A percentile compares a stretch with the other conserved stretches of the same genome.
Conservation (phyloP, 2,797 vertebrate genomes). For the Epinephelus awoara region DNA sequence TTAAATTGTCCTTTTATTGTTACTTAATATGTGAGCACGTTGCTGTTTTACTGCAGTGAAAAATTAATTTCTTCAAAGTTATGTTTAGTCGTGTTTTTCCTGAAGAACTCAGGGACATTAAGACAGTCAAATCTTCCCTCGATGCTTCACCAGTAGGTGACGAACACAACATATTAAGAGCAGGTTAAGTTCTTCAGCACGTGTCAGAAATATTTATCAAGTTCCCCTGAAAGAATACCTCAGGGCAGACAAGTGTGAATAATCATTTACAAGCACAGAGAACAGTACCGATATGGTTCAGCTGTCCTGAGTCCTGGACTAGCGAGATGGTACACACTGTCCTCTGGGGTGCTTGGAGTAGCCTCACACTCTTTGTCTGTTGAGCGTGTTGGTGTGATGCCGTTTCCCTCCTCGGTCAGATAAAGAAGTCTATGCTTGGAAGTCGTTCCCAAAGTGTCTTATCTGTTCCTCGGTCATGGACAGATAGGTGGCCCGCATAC, state of each 20-base stretch:
- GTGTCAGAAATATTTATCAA: conserved; percentile 20
- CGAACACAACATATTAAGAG: conserved; percentile 25
- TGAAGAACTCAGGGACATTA: conserved; percentile 12
- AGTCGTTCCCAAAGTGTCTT: conserved; percentile 88
- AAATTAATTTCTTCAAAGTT: conserved; percentile 25
- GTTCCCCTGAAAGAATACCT: conserved; percentile 4
- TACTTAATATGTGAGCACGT: conserved; percentile 7
- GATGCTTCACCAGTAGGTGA: conserved; percentile 22
- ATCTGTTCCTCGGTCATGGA: conserved; percentile 92
- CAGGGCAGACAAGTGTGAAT: background rate
- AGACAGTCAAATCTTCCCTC: conserved; percentile 9
- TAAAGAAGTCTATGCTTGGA: conserved; percentile 85
- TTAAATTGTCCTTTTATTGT: background rate
- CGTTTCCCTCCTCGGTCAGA: conserved; percentile 21
- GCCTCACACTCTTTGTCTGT: conserved; percentile 13
- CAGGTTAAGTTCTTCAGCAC: conserved; percentile 21
- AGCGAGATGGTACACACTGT: conserved; percentile 25
- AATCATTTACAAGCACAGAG: conserved; percentile 34
- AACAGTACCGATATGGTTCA: conserved; percentile 29
- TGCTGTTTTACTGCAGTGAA: conserved; percentile 29
- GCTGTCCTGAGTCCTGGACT: conserved; percentile 38
- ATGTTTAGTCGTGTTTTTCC: conserved; percentile 3
- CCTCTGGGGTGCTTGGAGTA: conserved; percentile 22
- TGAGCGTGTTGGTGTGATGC: conserved; percentile 5
- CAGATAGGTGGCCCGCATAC: conserved; percentile 96